phyloP scores from a whole-genome alignment of 2,888 invertebrate genomes.

The Nudaria mundana region DNA sequence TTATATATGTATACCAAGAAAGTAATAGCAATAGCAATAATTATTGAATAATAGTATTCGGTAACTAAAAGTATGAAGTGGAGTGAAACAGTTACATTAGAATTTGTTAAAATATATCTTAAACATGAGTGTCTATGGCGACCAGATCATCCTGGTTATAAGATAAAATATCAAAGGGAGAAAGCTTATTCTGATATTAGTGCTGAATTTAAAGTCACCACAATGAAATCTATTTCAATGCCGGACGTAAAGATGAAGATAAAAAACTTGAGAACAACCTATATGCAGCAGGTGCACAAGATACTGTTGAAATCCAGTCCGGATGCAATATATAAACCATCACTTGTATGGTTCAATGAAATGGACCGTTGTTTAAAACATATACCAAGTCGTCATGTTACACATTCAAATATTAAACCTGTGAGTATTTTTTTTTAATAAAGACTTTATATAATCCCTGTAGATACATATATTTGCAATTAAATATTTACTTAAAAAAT shows the following conservation, averaged over 20 bases:
- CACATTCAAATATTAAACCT: conserved; percentile 30
- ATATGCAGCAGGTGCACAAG: conserved; percentile 71
- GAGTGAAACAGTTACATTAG: conserved; percentile 68
- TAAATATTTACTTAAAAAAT: no score
- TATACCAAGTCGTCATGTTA: conserved; percentile 48
- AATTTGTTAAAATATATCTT: conserved; percentile 74
- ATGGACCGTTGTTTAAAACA: conserved; percentile 68
- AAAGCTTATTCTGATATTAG: conserved; percentile 58
- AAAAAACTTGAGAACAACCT: conserved; percentile 72
- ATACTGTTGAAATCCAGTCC: conserved; percentile 64
- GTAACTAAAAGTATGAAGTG: conserved; percentile 55
- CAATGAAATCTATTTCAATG: conserved; percentile 50
- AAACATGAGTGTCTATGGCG: conserved; percentile 77
- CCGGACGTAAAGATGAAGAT: conserved; percentile 73
- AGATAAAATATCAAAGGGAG: conserved; percentile 56
- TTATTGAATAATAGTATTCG: no score
- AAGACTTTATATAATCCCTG: no score
- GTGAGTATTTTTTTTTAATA: conserved; percentile 12
- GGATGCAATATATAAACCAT: conserved; percentile 58
- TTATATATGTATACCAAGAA: no score
- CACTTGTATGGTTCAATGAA: conserved; percentile 66
- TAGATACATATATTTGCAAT: no score
- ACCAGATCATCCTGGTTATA: conserved; percentile 61
- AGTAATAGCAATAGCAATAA: no score
- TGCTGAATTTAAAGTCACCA: conserved; percentile 50